Base-by-base conservation (phyloP, 2,888 invertebrate genomes). In the Caenorhabditis sp. region DNA sequence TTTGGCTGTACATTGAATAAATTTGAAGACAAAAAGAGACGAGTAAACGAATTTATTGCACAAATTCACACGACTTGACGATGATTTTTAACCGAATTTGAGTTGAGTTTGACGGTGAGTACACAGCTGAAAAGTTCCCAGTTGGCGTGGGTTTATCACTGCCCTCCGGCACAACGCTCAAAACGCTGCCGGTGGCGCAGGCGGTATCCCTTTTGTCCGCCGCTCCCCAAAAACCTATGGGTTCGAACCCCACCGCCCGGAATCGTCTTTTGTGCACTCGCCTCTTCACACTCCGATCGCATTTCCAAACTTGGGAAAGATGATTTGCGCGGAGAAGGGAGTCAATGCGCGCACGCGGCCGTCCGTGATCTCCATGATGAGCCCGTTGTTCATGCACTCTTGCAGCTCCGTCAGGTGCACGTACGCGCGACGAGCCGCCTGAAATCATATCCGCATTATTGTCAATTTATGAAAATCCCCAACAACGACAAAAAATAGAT, bases 291-390 rank as follows among this genome's bases (percentile, higher is more conserved):
- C 35, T 9, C 13, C 35, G n/a, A n/a, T n/a, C n/a, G n/a, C n/a
- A n/a, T n/a, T n/a, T n/a, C n/a, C n/a, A n/a, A n/a, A n/a, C 41
- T 75, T 75, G 11, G 77, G 72, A 35, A 50, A 77, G 24, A 77
- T 45, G 24, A 77, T 35, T 52, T 77, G 77, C 6, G 77, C 72
- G 9, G 77, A 77, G 24, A 45, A 70, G 8, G 77, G 77, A 1
- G 77, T 77, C 13, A 77, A 41, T 1, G 77, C 77, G n/a, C 78
- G 68, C n/a, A 73, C 78, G 20, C 68, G 55, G 13, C 78, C 78
- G 13, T 46, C 53, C 41, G 45, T 63, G 6, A 73, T 68, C 37
- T 78, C 73, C 41, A 78, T 63, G 26, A 78, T 73, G 3, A 78
- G 55, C 2, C 78, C 73, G 37, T 53, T 55, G 30, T 59, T 63